A percentile compares a stretch with the other conserved stretches of the same genome.
These are phyloP conservation scores for Microcebus murinus DNA, from an alignment of 2,113 vertebrate genomes.

Conservation along the genomic window DNA sequence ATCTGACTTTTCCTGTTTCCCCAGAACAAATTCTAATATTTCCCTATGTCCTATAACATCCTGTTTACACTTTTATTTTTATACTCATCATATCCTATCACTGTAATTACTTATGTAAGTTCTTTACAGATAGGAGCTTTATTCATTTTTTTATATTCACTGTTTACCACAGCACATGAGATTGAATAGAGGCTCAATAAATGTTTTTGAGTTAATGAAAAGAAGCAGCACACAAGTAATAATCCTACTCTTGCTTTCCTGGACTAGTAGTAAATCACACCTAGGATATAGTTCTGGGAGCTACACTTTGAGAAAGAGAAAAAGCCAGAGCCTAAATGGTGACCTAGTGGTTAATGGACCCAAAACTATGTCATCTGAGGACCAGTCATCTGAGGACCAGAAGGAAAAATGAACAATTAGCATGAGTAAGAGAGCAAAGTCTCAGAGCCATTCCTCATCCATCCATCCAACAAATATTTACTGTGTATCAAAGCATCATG, in stretches of 20 bases:
- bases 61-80: not conserved
- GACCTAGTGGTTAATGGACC: not conserved
- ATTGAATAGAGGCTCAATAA: not conserved
- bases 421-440: conserved; percentile 10
- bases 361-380: conserved; percentile 16
- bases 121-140: not conserved
- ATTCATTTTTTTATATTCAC: conserved; percentile 4
- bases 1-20: not conserved
- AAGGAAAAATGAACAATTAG: conserved; percentile 40
- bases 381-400: not conserved
- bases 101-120: conserved; percentile 11
- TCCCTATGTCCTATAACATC: not conserved
- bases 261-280: not conserved
- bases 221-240: not conserved
- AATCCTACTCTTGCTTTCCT: conserved; percentile 15
- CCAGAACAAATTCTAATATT: conserved; percentile 2
- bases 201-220: conserved; percentile 32
- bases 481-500: not conserved
- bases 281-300: not conserved
- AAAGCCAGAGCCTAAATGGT: conserved; percentile 31
- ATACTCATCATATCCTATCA: not conserved
- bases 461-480: conserved; percentile 16
- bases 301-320: conserved; percentile 17
- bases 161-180: not conserved
- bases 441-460: conserved; percentile 10